Conservation (phyloP, 2,797 vertebrate species). For the Carcharodon carcharias region DNA sequence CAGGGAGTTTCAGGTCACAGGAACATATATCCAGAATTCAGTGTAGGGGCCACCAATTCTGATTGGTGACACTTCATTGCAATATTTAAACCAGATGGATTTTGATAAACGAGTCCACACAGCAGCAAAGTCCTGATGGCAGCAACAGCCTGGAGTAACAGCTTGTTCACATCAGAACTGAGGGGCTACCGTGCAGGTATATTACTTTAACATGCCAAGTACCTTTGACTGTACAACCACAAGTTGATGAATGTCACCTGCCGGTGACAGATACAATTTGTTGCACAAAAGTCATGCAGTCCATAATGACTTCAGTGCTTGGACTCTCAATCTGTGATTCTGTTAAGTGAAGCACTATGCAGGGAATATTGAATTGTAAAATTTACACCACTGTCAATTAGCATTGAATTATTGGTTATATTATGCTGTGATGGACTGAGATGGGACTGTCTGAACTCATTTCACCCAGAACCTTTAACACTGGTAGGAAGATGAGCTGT, state of each 20-base stretch:
- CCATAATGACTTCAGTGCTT: not conserved
- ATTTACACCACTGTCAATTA: not conserved
- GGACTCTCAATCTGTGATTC: not conserved
- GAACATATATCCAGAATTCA: not conserved
- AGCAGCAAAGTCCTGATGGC: no score
- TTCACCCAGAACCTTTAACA: not conserved
- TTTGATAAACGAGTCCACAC: no score
- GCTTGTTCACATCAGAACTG: no score
- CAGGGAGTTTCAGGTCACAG: not conserved
- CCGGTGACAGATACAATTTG: not conserved
- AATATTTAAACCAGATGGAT: no score
- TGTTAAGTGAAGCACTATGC: not conserved
- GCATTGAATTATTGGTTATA: not conserved
- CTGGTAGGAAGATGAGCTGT: not conserved
- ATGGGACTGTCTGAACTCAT: not conserved
- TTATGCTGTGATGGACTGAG: not conserved
- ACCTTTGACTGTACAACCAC: no score
- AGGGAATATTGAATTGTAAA: not conserved
- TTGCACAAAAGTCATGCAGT: not conserved
- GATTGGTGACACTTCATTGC: no score
- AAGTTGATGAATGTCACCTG: no score
- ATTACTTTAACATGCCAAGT: no score
- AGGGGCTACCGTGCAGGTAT: no score
- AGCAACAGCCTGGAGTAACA: no score
- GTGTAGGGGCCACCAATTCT: not conserved